Evolutionary conservation across 1,140 invertebrate genomes (phyloP).

Genomic region (Saccostrea cuccullata): DNA sequence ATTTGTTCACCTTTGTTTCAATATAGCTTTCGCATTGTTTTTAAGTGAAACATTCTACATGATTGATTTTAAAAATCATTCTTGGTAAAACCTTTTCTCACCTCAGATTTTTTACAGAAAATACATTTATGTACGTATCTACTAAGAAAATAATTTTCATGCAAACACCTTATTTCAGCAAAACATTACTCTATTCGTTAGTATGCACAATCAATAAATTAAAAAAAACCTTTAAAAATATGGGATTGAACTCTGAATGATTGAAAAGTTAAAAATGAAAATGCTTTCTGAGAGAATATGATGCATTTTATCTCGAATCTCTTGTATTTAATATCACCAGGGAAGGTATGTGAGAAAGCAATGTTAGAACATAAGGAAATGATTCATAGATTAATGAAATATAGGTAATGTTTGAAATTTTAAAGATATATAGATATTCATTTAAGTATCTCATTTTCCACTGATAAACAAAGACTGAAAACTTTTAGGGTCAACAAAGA

Average conservation of each 20-base stretch:
- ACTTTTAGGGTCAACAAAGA: not conserved
- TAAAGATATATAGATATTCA: not conserved
- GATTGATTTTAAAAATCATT: no score
- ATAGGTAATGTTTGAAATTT: not conserved
- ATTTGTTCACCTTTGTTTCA: no score
- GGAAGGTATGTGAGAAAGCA: not conserved
- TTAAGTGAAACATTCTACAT: no score
- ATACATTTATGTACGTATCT: no score
- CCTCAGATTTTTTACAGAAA: no score
- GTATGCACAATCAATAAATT: not conserved
- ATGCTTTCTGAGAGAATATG: not conserved
- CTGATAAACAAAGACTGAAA: no score
- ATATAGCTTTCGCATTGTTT: no score
- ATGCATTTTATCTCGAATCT: not conserved
- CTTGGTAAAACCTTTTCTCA: no score
- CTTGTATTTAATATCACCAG: not conserved
- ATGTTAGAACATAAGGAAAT: not conserved
- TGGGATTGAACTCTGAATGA: not conserved
- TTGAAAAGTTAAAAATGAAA: not conserved
- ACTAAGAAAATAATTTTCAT: no score
- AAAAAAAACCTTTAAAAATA: not conserved
- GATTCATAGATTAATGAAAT: not conserved
- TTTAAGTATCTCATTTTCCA: not conserved
- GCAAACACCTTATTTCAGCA: no score
- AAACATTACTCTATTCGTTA: not conserved